phyloP scores from a whole-genome alignment of 2,113 vertebrate genomes.

The Dipodomys ordii region DNA sequence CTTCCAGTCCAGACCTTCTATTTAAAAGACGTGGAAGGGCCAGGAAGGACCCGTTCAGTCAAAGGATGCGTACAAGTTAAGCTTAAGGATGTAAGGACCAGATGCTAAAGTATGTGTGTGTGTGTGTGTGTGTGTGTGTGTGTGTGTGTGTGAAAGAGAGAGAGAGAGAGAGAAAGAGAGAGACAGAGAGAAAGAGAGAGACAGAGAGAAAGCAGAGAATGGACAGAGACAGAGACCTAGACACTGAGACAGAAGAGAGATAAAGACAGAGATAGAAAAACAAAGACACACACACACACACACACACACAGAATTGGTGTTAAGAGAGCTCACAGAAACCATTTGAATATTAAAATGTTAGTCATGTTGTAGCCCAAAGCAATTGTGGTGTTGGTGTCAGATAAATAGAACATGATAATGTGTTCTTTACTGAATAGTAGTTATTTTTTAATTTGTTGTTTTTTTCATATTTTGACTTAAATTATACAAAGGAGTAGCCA shows the following conservation, averaged over 20 bases:
- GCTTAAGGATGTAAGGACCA: neutral
- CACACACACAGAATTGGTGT: too few species aligned
- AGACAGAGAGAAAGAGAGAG: conserved; percentile 5
- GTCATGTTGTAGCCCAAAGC: neutral
- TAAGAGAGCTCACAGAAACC: neutral
- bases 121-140: too few species aligned
- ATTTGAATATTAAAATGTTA: conserved; percentile 39
- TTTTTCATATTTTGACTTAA: too few species aligned
- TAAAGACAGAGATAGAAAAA: too few species aligned
- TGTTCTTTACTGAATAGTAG: neutral
- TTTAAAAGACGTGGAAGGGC: conserved; percentile 70
- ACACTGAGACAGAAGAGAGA: neutral
- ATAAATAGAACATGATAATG: neutral
- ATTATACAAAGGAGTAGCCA: too few species aligned
- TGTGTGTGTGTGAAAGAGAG: neutral
- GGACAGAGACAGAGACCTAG: conserved; percentile 55
- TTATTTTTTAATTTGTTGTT: neutral
- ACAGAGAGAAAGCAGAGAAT: neutral
- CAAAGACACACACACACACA: too few species aligned
- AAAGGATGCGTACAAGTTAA: too few species aligned
- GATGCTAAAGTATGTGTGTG: neutral
- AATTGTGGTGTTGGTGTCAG: neutral
- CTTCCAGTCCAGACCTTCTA: conserved; percentile 55
- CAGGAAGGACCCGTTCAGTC: neutral
- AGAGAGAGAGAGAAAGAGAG: neutral